phyloP scores from a whole-genome alignment of 2,797 vertebrate species.

The Argya squamiceps region DNA sequence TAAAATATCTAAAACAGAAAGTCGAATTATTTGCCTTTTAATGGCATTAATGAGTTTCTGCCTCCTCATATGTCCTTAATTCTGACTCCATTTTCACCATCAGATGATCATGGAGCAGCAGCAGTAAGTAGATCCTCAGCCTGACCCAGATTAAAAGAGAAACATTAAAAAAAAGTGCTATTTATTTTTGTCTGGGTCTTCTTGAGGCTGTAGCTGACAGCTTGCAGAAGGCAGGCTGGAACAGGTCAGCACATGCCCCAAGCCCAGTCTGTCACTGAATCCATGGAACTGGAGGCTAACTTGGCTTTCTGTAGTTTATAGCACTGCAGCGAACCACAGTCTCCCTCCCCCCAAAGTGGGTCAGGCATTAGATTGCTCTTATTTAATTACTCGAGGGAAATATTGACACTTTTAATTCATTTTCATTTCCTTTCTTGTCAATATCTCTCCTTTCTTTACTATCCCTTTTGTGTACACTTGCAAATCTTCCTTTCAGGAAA shows the following conservation, averaged over 20 bases:
- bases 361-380: background rate
- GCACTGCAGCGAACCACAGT: background rate
- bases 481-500: background rate
- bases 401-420: constrained; percentile 19
- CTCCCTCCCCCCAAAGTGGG: background rate
- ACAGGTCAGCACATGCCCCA: background rate
- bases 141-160: background rate
- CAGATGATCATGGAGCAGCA: background rate
- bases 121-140: background rate
- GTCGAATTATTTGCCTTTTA: background rate
- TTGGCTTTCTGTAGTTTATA: background rate
- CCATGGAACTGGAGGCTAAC: background rate
- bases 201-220: background rate
- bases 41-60: background rate
- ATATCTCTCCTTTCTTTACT: background rate
- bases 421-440: constrained; percentile 7
- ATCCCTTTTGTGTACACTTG: background rate
- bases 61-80: accelerated
- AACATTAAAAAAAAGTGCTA: accelerated
- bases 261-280: background rate
- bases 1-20: accelerated
- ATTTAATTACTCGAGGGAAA: constrained; percentile 10
- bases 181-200: background rate
- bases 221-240: background rate
- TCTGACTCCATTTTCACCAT: background rate